Evolutionary conservation across 2,888 invertebrate genomes (phyloP), one percentile per base, ranked within the genome.

Genomic region (Boloria euphrosyne): DNA sequence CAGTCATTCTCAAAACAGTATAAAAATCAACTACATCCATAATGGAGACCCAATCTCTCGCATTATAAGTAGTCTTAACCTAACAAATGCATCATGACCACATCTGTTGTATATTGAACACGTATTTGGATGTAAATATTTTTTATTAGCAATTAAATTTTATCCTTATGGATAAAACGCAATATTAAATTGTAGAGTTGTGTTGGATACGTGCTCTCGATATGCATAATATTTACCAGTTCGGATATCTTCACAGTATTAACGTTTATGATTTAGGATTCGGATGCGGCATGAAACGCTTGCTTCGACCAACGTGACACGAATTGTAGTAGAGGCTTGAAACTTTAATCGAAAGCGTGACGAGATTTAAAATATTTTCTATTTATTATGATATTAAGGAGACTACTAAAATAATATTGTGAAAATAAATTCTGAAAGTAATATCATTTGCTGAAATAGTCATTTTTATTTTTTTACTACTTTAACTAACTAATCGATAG

Each of bases 231-330:
- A 60, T 63, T 53, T 31, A 17, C 27, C 55, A 68, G 57, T 57
- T 46, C 60, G 55, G 67, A 67, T 67, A 60, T 67, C 57, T 67
- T 61, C 64, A 55, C 31, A 67, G 62, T 70, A 67, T 70, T 67
- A 65, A 70, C 67, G 44, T 64, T 52, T 59, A 49, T 69, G 69
- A 69, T 69, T 67, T 69, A 69, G 50, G 51, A 43, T 38, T 51
- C 47, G 62, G 51, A 67, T 59, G 69, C 54, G 59, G 50, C 62
- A 22, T 31, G 58, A 43, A 62, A 38, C 65, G 62, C 49, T 59
- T 62, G 62, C 54, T 60, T 22, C 18, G 38, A 54, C 10, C 62
- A 58, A 67, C 69, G 69, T 70, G 69, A 67, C 65, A 49, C 27
- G 69, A 67, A 67, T 67, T 55, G 16, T 27, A 27, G 62, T 44